A percentile compares a stretch with the other conserved stretches of the same genome.
Conservation (phyloP, 2,113 vertebrate genomes). For the Ceyx cyanopectus region DNA sequence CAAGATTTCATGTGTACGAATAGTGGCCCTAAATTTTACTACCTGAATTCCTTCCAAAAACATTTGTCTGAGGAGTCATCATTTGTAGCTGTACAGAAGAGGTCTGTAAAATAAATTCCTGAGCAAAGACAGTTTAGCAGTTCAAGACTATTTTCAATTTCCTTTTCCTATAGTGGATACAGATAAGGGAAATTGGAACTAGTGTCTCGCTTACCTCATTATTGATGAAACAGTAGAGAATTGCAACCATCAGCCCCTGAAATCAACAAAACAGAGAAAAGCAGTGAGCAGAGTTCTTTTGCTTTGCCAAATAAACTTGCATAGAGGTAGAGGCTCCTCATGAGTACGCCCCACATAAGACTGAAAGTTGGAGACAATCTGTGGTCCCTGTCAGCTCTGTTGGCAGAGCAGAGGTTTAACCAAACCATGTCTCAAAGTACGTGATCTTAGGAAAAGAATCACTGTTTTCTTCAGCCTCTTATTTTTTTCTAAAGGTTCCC, state of each 20-base stretch:
- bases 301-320: background rate
- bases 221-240: constrained; percentile 91
- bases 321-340: background rate
- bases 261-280: constrained; percentile 23
- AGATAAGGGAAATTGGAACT: constrained; percentile 20
- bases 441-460: background rate
- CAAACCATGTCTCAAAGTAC: background rate
- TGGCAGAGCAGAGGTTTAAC: background rate
- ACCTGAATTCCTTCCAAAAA: constrained; percentile 22
- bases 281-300: background rate
- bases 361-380: background rate
- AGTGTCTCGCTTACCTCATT: constrained; percentile 83
- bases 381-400: background rate
- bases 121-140: background rate
- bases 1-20: background rate
- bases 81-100: background rate
- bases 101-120: background rate
- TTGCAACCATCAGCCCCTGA: constrained; percentile 88
- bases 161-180: background rate
- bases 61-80: background rate
- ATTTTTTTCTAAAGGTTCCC: background rate
- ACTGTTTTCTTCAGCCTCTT: background rate
- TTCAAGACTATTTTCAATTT: constrained; percentile 34
- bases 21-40: background rate
- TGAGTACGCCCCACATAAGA: background rate